Evolutionary conservation across 2,797 vertebrate species (phyloP), one percentile per base, ranked within the genome.

Genomic region (Mormyrus proboscirostris): DNA sequence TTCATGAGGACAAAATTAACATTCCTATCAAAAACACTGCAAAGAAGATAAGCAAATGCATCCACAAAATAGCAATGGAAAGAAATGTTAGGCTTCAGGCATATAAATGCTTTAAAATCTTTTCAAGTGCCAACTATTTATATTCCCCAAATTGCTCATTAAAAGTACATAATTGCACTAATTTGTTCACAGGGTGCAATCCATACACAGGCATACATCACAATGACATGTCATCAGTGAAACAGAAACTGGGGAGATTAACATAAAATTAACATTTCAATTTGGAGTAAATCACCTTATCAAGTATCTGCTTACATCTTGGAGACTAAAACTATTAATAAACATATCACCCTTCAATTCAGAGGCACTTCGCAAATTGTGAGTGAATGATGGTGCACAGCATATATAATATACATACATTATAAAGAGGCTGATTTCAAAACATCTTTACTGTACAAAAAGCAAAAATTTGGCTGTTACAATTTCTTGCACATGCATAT

Each of bases 191-290:
- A 69, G 57, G 49, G 44, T 88, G 59, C 87, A 47, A 41, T 88
- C 44, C n/a, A 0, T 41, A 59, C 25, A 65, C 57, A 65, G 38
- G 9, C 59, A 69, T 41, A 88, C 41, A 88, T 88, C 33, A 88
- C 19, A 88, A 65, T 69, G 57, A 47, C 87, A 65, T 41, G 16
- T 44, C 33, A 65, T 88, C 57, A 65, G n/a, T 25, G 38, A 88
- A 44, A 62, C 87, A 88, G 33, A 57, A 65, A 65, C n/a, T 82
- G 69, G 50, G 51, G 47, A 44, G 2, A 89, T 82, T 82, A 57
- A 25, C 33, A 83, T 38, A 76, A 88, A 69, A 88, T 79, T 51
- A 76, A 88, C 47, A 88, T 88, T 73, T 88, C 49, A 19, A 19
- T 76, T 76, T 76, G 29, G 25, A 33, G 65, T n/a, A 38, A 79